Evolutionary conservation across 2,888 invertebrate genomes (phyloP), one percentile per base, ranked within the genome.

Genomic region (Sinhomidia bicolor): DNA sequence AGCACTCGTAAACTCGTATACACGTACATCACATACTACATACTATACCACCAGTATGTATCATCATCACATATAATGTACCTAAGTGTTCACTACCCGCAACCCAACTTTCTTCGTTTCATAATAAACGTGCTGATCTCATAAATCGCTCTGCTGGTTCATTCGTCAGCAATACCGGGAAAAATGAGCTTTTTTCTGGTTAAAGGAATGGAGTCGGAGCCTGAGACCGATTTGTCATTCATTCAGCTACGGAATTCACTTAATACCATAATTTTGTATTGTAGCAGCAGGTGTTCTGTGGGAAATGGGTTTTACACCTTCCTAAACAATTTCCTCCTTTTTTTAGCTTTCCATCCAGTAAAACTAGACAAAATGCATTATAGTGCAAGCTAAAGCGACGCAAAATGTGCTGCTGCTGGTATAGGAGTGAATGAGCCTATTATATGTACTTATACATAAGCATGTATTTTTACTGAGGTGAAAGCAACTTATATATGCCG

Each of bases 171-270:
- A 41, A 5, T 71, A 36, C 14, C 6, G n/a, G 17, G 9, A 17
- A 47, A 54, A 54, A 26, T n/a, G 36, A 60, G 20, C 12, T 57
- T 79, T 60, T 57, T 57, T 17, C 74, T 26, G 6, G 47, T 26
- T 26, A 26, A 74, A 26, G 9, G 20, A 14, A n/a, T 47, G n/a
- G n/a, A 47, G 47, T 47, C 23, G 10, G 47, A 44, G 41, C 41
- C 32, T 60, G 80, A 44, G 62, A 68, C 7, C 68, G 68, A 74
- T 83, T 71, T 57, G 74, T 74, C 65, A 47, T 65, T 20, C 79
- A 32, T 51, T 68, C n/a, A 32, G 29, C 51, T 32, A 20, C 32
- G 81, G 81, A 12, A 60, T 62, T 80, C 80, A 80, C 23, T 80
- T 80, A 80, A 44, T 44, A 36, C 80, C 65, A 23, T 65, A 41